Conservation (phyloP, 2,113 vertebrate species). For the Neolamprologus hecqui region DNA sequence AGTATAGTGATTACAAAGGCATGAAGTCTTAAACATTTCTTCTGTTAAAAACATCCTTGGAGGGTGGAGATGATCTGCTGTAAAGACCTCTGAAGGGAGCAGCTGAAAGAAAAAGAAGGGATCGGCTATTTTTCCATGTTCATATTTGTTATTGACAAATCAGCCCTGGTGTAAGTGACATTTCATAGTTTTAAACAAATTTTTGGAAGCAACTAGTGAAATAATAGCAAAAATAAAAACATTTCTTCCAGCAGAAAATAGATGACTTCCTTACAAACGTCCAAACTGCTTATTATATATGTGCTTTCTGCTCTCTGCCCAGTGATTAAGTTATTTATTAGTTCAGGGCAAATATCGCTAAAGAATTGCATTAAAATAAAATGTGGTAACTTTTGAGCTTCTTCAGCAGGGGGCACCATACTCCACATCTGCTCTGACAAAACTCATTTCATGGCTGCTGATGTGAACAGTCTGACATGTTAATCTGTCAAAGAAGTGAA, state of each 20-base stretch:
- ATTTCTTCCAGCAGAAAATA: background rate
- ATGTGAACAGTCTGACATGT: no score
- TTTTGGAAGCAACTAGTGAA: background rate
- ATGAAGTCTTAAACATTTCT: background rate
- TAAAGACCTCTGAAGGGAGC: background rate
- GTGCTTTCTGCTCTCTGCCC: no score
- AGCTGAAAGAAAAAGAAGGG: background rate
- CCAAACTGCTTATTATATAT: no score
- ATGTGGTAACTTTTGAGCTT: background rate
- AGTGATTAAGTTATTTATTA: no score
- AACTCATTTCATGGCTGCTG: background rate
- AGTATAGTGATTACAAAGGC: background rate
- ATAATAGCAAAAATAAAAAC: background rate
- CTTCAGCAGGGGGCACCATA: conserved; percentile 39
- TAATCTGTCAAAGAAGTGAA: background rate
- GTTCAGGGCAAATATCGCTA: no score
- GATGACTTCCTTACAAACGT: background rate
- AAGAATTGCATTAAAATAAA: background rate
- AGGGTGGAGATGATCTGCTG: background rate
- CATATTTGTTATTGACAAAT: background rate
- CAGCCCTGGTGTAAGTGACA: accelerated
- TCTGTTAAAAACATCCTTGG: background rate
- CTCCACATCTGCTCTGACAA: background rate
- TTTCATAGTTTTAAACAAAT: background rate
- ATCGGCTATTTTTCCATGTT: background rate